A percentile compares a stretch with the other conserved stretches of the same genome.
Conservation (phyloP, 2,888 invertebrate species). For the Tenthredo scrophulariae region DNA sequence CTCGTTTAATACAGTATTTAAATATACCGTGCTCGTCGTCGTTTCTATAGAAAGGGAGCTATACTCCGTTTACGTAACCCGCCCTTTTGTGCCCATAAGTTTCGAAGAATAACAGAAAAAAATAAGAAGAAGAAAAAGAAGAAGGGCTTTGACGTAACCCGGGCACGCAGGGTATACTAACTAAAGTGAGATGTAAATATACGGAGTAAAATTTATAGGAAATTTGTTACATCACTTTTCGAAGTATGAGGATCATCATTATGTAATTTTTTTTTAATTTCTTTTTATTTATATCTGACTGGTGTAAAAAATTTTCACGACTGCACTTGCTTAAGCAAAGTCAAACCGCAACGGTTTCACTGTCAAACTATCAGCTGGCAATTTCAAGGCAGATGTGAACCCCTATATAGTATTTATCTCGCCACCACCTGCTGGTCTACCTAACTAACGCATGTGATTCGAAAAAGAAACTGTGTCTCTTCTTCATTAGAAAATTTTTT, state of each 20-base stretch:
- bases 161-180: background rate
- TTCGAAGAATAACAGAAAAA: background rate
- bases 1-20: background rate
- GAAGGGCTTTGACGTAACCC: background rate
- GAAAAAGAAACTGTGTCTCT: background rate
- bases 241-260: background rate
- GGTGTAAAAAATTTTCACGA: background rate
- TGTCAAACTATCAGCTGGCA: constrained; percentile 9
- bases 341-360: background rate
- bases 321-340: background rate
- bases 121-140: background rate
- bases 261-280: background rate
- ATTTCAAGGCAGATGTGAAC: background rate
- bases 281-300: background rate
- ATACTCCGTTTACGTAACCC: background rate
- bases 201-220: background rate
- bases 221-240: background rate
- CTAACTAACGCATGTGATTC: background rate
- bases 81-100: background rate
- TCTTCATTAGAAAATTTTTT: background rate
- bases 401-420: background rate
- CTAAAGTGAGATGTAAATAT: background rate
- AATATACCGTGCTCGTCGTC: background rate
- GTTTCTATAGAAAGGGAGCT: background rate
- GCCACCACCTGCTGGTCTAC: background rate